These are phyloP conservation scores for Silurus meridionalis DNA, from an alignment of 2,113 vertebrate species.

Conservation along the genomic window DNA sequence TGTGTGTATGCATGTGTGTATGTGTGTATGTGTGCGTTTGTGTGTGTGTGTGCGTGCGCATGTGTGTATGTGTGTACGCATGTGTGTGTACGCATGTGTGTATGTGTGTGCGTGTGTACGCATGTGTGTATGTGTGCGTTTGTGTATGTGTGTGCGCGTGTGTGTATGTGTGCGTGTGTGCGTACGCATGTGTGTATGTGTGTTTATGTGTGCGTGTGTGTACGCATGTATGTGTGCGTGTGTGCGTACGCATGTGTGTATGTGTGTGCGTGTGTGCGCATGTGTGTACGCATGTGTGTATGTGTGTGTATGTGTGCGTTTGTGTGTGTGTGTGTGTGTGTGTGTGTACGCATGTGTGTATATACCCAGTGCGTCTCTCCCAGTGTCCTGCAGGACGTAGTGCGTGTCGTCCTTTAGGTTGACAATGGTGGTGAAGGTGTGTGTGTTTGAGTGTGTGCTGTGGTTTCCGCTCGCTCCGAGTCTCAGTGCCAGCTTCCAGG, in stretches of 20 bases:
- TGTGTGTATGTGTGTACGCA: no score
- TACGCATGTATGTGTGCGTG: neutral
- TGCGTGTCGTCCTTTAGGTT: conserved; percentile 91
- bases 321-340: neutral
- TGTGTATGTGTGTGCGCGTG: no score
- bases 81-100: no score
- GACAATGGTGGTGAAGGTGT: conserved; percentile 86
- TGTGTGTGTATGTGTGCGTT: neutral
- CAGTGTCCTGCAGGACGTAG: conserved; percentile 82
- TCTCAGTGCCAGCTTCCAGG: conserved; percentile 88
- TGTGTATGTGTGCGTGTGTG: neutral
- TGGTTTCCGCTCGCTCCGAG: conserved; percentile 78
- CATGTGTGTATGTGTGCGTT: no score
- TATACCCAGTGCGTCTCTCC: conserved; percentile 82
- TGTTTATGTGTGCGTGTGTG: no score
- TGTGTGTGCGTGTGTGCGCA: neutral
- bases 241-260: no score
- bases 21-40: no score
- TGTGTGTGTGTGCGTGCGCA: no score
- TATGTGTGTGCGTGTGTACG: no score
- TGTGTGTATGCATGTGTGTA: no score
- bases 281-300: neutral
- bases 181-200: neutral
- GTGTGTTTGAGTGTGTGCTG: conserved; percentile 38
- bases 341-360: neutral